A percentile compares a stretch with the other conserved stretches of the same genome.
Evolutionary conservation across 2,888 invertebrate species (phyloP).

Genomic region (Eupithecia vulgata): DNA sequence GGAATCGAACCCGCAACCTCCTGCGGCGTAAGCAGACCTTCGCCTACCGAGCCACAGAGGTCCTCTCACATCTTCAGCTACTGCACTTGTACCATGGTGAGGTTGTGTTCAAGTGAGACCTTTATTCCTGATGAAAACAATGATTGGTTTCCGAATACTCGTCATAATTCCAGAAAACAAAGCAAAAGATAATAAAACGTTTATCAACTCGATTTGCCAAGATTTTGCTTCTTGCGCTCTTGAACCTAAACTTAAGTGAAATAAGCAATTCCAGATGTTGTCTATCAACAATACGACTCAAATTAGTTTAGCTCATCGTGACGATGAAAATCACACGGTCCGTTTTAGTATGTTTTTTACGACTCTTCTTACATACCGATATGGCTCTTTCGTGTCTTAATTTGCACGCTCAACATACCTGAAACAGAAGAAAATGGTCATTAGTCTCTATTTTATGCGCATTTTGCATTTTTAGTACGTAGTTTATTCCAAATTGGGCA

Average conservation of each 20-base stretch:
- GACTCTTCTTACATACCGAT: conserved; percentile 51
- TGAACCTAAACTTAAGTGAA: neutral
- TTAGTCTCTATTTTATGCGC: conserved; percentile 29
- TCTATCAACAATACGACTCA: neutral
- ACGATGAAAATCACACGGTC: conserved; percentile 43
- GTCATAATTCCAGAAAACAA: neutral
- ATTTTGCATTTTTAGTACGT: conserved; percentile 29
- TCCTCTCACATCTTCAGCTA: no score
- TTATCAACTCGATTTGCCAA: neutral
- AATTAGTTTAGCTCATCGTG: neutral
- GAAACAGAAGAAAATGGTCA: conserved; percentile 51
- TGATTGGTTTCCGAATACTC: neutral
- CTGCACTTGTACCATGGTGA: neutral
- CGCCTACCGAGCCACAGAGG: no score
- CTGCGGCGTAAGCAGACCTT: no score
- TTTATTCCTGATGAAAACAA: neutral
- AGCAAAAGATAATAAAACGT: neutral
- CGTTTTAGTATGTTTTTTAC: conserved; percentile 33
- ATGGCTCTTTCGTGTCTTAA: conserved; percentile 35
- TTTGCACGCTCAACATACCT: conserved; percentile 55
- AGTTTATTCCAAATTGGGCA: conserved; percentile 12
- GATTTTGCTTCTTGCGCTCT: neutral
- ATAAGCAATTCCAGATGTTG: neutral
- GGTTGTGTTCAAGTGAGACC: neutral
- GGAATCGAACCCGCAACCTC: no score